A percentile compares a stretch with the other conserved stretches of the same genome.
Evolutionary conservation across 2,797 vertebrate genomes (phyloP).

Genomic region (Syngnathus acus): DNA sequence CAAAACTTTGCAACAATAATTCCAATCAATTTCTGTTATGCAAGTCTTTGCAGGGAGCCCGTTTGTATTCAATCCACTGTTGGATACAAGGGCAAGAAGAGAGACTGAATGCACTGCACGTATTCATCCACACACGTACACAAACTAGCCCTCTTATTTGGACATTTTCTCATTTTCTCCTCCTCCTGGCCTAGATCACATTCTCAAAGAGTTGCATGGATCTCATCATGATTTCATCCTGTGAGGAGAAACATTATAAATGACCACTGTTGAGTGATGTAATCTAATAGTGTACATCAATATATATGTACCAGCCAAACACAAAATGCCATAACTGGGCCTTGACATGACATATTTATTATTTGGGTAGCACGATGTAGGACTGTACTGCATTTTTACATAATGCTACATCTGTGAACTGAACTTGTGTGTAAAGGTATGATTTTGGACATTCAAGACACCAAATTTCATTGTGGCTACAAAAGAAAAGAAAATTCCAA

Average conservation of each 20-base stretch:
- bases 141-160: slow-evolving; percentile 31
- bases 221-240: slow-evolving; percentile 97
- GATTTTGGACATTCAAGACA: background rate
- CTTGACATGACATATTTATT: background rate
- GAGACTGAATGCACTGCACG: slow-evolving; percentile 42
- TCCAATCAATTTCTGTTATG: slow-evolving; percentile 28
- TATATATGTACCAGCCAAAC: too few species aligned
- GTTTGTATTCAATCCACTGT: slow-evolving; percentile 24
- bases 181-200: slow-evolving; percentile 75
- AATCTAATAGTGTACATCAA: too few species aligned
- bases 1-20: slow-evolving; percentile 8
- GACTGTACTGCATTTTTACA: too few species aligned
- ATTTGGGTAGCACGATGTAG: background rate
- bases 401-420: background rate
- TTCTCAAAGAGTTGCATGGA: slow-evolving; percentile 98
- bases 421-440: background rate
- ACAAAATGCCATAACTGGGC: background rate
- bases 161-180: slow-evolving; percentile 14
- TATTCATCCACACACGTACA: slow-evolving; percentile 31
- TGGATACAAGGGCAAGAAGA: slow-evolving; percentile 27
- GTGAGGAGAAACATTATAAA: slow-evolving; percentile 24
- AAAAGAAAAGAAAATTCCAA: slow-evolving; percentile 1
- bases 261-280: too few species aligned
- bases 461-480: background rate
- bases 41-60: slow-evolving; percentile 21